Evolutionary conservation across 2,888 invertebrate genomes (phyloP).

Genomic region (Ennomos erosarius): DNA sequence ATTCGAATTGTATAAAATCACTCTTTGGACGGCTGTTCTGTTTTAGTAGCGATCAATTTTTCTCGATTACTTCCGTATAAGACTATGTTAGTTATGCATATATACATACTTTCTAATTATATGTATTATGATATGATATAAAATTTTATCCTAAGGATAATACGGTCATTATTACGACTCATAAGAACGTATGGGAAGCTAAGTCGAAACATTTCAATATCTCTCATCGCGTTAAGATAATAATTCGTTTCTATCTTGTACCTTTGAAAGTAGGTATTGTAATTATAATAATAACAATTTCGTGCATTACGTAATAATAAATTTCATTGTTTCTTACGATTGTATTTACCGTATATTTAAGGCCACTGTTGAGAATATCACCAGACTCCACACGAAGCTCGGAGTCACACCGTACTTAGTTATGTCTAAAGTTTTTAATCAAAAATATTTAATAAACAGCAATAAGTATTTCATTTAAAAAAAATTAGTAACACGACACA

Average conservation of each 20-base stretch:
- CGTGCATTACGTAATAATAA: constrained; percentile 84
- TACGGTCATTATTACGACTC: constrained; percentile 80
- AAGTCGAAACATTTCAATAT: constrained; percentile 82
- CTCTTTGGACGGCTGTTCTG: constrained; percentile 78
- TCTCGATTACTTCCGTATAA: constrained; percentile 82
- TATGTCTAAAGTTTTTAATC: constrained; percentile 80
- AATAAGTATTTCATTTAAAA: constrained; percentile 67
- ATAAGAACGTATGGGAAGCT: constrained; percentile 77
- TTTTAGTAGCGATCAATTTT: constrained; percentile 78
- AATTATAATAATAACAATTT: constrained; percentile 84
- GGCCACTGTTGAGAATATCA: constrained; percentile 77
- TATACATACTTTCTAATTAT: constrained; percentile 83
- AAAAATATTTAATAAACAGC: constrained; percentile 67
- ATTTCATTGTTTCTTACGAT: constrained; percentile 83
- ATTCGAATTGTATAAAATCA: constrained; percentile 85
- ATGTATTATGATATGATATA: constrained; percentile 82
- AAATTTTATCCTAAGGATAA: constrained; percentile 85
- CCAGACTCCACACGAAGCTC: constrained; percentile 67
- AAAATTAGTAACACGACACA: constrained; percentile 69
- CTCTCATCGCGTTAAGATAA: constrained; percentile 84
- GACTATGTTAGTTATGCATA: constrained; percentile 83
- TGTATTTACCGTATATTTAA: constrained; percentile 82
- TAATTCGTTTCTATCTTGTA: constrained; percentile 83
- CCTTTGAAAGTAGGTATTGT: constrained; percentile 84
- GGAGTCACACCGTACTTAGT: constrained; percentile 81